Base-by-base conservation (phyloP, 2,888 invertebrate genomes). In the Coleophora deauratella region DNA sequence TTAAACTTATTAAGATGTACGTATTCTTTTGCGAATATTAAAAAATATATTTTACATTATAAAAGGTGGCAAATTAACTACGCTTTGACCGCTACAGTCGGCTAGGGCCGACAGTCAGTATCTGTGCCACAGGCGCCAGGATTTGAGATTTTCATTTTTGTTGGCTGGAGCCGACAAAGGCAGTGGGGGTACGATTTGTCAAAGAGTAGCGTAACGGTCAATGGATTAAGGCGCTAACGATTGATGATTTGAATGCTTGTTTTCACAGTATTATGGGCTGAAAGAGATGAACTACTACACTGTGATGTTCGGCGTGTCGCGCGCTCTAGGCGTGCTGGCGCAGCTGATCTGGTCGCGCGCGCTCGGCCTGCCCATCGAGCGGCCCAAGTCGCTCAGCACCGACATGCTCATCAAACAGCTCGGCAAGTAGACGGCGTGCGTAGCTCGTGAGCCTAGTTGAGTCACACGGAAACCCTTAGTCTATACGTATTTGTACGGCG, bases 251-350 rank as follows among this genome's bases (percentile, higher is more conserved):
- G 9, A n/a, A 11, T 10, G 3, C 4, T 28, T 8, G 6, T n/a
- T 31, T 38, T 51, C 55, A 0, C 87, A 94, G 93, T 93, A 95
- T 90, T 96, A 94, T 74, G 95, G 95, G 44, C 88, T 97, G 87
- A 94, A 90, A 62, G 96, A 96, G 87, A 96, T 95, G 94, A 93
- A 91, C 84, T 96, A 94, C 87, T 96, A 97, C 89, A 96, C 96
- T 13, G 96, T 96, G 28, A 87, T 97, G 76, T 96, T 97, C 78
- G 96, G 96, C 46, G 95, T 97, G 40, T 95, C 95, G 1, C 90
- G 96, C 62, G 95, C 96, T 1, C 88, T 96, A 33, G 96, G 96
- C 43, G 93, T 93, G 42, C 81, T 94, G 59, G 90, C 96, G 1
- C 94, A 94, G 45, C 82, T 95, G 50, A 89, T 96, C 50, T 96